Base-by-base conservation (phyloP, 2,113 vertebrate genomes). In the Nyctereutes procyonoides region DNA sequence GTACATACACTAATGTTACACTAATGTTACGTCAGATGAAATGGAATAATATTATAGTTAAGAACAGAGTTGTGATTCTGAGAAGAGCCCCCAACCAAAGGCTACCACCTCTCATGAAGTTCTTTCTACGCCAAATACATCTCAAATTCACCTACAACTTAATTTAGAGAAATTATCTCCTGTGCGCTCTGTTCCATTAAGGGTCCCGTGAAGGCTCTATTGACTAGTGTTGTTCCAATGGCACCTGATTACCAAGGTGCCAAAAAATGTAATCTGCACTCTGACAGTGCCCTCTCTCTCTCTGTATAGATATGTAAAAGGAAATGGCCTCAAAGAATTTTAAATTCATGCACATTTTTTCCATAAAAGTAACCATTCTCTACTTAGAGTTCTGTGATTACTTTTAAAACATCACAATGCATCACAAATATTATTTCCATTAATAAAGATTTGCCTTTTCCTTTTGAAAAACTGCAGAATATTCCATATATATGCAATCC, bases 391-490 rank as follows among this genome's bases (percentile, higher is more conserved):
- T 84, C 32, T 26, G 19, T 89, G 51, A 26, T 51, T 82, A 67
- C 9, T 62, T 74, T 79, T 53, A 32, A n/a, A 74, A 82, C 28
- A 63, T 69, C 43, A 60, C 12, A 85, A 32, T 71, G 30, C 12
- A 62, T 73, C n/a, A 73, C 55, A 89, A 82, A 88, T 3, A 71
- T 63, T 73, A 90, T 77, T 76, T 89, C 0, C 76, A 14, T 69
- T 55, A 63, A 62, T 58, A 88, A 88, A 88, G 12, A 76, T 55
- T 2, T 94, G 28, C 38, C 14, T 67, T 56, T 84, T 93, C 56
- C 12, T 93, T 97, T 88, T 24, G 32, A 91, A 88, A 24, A 24
- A 81, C 28, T 69, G 11, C 8, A 92, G 24, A 80, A 26, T 69
- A 69, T 92, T 94, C n/a, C 16, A 55, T 51, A 43, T 43, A 43